A percentile compares a stretch with the other conserved stretches of the same genome.
Conservation (phyloP, 2,888 invertebrate species). For the Scelioninae gen. 1 region DNA sequence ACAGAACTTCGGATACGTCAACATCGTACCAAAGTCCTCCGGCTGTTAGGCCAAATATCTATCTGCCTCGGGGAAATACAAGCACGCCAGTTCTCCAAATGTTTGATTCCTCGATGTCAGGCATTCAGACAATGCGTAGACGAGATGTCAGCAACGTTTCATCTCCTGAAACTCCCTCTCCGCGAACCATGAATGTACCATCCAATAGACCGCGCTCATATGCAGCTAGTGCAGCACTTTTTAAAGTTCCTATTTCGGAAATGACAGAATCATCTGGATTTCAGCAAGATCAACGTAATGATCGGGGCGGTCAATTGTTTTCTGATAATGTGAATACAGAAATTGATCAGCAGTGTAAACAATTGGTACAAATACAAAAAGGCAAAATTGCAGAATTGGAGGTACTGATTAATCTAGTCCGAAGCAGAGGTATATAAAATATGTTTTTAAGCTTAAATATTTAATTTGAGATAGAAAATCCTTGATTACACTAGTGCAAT, state of each 20-base stretch:
- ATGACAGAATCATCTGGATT: no score
- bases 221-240: constrained; percentile 73
- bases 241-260: neutral
- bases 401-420: no score
- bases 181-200: constrained; percentile 79
- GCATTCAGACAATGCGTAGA: constrained; percentile 69
- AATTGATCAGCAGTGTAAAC: no score
- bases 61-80: constrained; percentile 68
- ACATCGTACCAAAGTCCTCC: constrained; percentile 82
- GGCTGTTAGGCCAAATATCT: constrained; percentile 67
- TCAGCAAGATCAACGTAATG: no score
- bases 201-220: constrained; percentile 78
- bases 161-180: constrained; percentile 82
- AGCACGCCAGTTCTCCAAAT: constrained; percentile 80
- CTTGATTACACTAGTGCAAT: no score
- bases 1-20: constrained; percentile 80
- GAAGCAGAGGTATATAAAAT: no score
- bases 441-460: no score
- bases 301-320: no score
- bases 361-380: no score
- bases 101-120: constrained; percentile 77
- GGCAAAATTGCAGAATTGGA: no score
- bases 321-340: no score
- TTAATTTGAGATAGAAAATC: no score
- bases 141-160: constrained; percentile 81